Percentiles rank a stretch among this genome's conserved stretches.
These are phyloP conservation scores for Oligia strigilis DNA, from an alignment of 2,888 invertebrate genomes.

Conservation along the genomic window DNA sequence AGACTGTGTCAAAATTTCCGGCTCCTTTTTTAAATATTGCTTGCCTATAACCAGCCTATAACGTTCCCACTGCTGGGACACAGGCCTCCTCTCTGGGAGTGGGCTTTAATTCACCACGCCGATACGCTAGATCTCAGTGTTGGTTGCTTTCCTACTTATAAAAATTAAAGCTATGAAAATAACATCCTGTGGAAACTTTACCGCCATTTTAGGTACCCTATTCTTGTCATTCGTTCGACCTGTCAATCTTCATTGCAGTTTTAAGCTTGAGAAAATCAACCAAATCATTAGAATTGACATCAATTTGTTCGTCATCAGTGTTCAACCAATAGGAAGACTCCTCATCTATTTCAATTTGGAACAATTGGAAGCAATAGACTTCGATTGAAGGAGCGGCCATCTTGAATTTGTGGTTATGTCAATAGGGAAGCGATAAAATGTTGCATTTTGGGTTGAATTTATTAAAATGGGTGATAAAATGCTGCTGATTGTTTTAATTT, in stretches of 20 bases:
- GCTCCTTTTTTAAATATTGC: no score
- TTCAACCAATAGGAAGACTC: constrained; percentile 31
- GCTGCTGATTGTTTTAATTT: background rate
- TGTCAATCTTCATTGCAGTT: constrained; percentile 29
- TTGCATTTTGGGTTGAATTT: constrained; percentile 5
- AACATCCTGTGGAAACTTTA: background rate
- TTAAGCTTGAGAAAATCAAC: constrained; percentile 18
- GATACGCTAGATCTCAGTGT: no score
- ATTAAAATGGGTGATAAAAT: background rate
- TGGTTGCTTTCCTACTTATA: background rate
- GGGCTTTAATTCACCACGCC: no score
- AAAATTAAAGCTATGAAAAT: background rate
- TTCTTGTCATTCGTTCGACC: background rate
- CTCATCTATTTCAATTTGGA: constrained; percentile 64
- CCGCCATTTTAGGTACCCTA: background rate
- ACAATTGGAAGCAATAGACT: constrained; percentile 70
- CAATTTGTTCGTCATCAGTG: constrained; percentile 27
- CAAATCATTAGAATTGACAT: constrained; percentile 49
- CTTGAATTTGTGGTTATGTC: constrained; percentile 23
- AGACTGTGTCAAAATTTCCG: no score
- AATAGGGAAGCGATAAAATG: constrained; percentile 29
- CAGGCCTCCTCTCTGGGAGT: no score
- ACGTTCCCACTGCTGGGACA: no score
- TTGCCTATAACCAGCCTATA: no score
- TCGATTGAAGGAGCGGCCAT: constrained; percentile 30